phyloP scores from a whole-genome alignment of 2,797 vertebrate genomes.

The Danio jaintianensis region DNA sequence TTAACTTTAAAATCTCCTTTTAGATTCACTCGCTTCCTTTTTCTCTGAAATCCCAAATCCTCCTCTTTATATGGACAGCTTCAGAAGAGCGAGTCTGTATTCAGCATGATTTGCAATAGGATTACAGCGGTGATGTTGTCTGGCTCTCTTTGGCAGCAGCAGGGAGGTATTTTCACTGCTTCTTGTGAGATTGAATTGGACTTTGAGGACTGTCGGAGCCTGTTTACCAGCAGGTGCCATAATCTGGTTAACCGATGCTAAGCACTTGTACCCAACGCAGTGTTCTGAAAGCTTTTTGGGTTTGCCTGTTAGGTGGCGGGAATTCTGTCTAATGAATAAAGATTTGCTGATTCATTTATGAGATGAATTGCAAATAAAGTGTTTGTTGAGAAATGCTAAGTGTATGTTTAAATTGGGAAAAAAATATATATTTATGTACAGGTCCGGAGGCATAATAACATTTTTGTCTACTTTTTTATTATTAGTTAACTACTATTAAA shows the following conservation, averaged over 20 bases:
- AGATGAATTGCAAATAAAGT: background rate
- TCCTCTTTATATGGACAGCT: slow-evolving; percentile 1
- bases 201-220: background rate
- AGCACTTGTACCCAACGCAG: background rate
- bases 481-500: background rate
- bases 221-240: slow-evolving; percentile 31
- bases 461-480: background rate
- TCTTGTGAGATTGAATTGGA: slow-evolving; percentile 31
- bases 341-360: background rate
- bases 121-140: slow-evolving; percentile 38
- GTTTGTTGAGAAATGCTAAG: background rate
- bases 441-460: background rate
- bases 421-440: background rate
- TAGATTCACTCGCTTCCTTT: background rate
- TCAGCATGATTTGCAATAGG: slow-evolving; percentile 44
- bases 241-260: slow-evolving; percentile 31
- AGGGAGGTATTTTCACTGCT: slow-evolving; percentile 28
- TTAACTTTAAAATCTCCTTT: background rate
- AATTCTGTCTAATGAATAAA: background rate
- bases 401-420: background rate
- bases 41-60: slow-evolving; percentile 25
- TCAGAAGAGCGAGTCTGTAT: slow-evolving; percentile 30
- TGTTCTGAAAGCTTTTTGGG: background rate
- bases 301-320: background rate
- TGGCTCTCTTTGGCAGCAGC: slow-evolving; percentile 21